These are phyloP conservation scores for Macropodus opercularis DNA, from an alignment of 2,797 vertebrate species.

Conservation along the genomic window DNA sequence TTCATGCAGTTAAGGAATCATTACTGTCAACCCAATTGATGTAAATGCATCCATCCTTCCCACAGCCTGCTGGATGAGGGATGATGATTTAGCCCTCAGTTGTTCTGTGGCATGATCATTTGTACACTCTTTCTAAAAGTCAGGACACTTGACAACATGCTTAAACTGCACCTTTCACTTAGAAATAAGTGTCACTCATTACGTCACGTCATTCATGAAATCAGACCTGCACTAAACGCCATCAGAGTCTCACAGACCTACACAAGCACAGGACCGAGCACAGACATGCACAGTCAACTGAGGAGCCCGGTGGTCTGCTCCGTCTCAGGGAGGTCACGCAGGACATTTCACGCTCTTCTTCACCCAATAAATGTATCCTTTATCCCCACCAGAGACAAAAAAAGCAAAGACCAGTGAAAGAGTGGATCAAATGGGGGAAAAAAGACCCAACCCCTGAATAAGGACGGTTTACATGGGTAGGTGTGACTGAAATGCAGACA, in stretches of 20 bases:
- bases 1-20: neutral
- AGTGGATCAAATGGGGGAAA: constrained; percentile 19
- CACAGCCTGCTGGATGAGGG: neutral
- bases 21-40: neutral
- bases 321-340: constrained; percentile 64
- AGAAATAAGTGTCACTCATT: neutral
- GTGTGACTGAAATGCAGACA: constrained; percentile 44
- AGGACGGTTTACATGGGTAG: constrained; percentile 55
- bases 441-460: constrained; percentile 36
- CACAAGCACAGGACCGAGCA: constrained; percentile 5
- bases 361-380: constrained; percentile 73
- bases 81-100: neutral
- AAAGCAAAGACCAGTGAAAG: constrained; percentile 47
- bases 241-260: constrained; percentile 11
- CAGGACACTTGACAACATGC: neutral
- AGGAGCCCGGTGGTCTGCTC: constrained; percentile 65
- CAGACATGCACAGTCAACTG: constrained; percentile 27
- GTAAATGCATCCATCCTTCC: neutral
- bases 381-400: constrained; percentile 45
- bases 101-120: constrained; percentile 12
- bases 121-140: constrained; percentile 3
- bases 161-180: constrained; percentile 13
- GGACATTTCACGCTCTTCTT: constrained; percentile 74
- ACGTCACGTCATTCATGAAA: too few species aligned
- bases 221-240: constrained; percentile 18